These are phyloP conservation scores for Patiria miniata DNA, from an alignment of 35 echinoderm and acorn worm species.

Conservation along the genomic window DNA sequence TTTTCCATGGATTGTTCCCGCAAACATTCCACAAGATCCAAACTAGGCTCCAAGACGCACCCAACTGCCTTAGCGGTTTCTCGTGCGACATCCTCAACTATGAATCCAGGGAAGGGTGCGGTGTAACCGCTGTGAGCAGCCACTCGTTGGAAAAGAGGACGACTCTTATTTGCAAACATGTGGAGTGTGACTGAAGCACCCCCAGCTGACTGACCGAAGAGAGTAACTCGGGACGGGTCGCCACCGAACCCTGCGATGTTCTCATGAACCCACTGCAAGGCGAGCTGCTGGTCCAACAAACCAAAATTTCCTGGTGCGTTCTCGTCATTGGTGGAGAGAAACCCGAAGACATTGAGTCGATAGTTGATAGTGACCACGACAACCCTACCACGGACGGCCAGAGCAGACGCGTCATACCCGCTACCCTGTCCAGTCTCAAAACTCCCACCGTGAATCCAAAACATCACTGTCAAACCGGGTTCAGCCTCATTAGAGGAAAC, in stretches of 20 bases:
- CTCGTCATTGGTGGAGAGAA: conserved; percentile 34
- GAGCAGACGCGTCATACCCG: conserved; percentile 11
- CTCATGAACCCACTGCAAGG: conserved; percentile 53
- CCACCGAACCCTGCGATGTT: conserved; percentile 55
- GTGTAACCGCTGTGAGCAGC: not conserved
- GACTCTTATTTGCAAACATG: conserved; percentile 36
- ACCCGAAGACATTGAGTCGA: conserved; percentile 47
- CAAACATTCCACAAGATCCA: not conserved
- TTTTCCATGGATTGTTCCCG: not conserved
- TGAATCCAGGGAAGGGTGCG: not conserved
- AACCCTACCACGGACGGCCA: conserved; percentile 27
- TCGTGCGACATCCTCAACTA: not conserved
- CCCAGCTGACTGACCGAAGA: conserved; percentile 36
- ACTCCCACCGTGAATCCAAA: conserved; percentile 73
- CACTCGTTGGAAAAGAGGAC: conserved; percentile 3
- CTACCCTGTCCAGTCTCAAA: conserved; percentile 37
- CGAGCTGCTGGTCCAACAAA: conserved; percentile 70
- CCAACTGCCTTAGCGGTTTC: not conserved
- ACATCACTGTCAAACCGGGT: conserved; percentile 52
- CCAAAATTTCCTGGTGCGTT: conserved; percentile 57
- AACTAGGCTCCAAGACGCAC: not conserved
- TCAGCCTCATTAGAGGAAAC: not conserved
- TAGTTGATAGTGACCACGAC: conserved; percentile 71
- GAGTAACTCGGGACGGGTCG: conserved; percentile 37
- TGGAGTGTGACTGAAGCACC: conserved; percentile 27